Base-by-base conservation (phyloP, 2,113 vertebrate genomes). In the Girardinichthys multiradiatus region DNA sequence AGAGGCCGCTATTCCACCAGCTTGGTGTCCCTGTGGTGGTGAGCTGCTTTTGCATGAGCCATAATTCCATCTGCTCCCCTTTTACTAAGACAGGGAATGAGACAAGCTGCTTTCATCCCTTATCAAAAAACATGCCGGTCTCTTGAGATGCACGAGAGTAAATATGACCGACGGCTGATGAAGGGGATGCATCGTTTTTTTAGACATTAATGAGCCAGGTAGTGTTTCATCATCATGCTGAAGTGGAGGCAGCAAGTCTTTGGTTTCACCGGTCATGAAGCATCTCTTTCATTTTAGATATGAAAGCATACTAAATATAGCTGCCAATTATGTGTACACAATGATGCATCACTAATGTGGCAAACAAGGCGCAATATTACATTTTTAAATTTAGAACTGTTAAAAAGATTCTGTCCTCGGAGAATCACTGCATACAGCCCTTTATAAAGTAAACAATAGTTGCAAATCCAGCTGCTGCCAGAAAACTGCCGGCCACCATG, bases 381-480 rank as follows among this genome's bases (percentile, higher is more conserved):
- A 35, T 45, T 33, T 71, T 79, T 80, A 68, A 66, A 59, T 74
- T 66, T 70, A 19, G 37, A 51, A 31, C 30, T 65, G 65, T 37
- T 59, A 54, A 61, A 61, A 77, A 10, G 60, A 21, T 27, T 1
- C 15, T 26, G 72, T 64, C 57, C 61, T 57, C 68, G 14, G 57
- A 65, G 30, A n/a, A 31, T 57, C 42, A 11, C 19, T 19, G 35
- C 57, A 42, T 30, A 63, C 54, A 35, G 33, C 4, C 64, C 74
- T 57, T 65, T 72, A 84, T 80, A 91, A 86, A 82, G 82, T 72
- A 68, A 72, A 72, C 82, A 83, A 57, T 77, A 81, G 73, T 60
- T 65, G 73, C 58, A 78, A 77, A 79, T 90, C 76, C 89, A 90
- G 80, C 84, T 81, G 87, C 83, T 88, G 68, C 61, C 82, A 82